Evolutionary conservation across 1,140 invertebrate species (phyloP).

Genomic region (Cryptotermes secundus): DNA sequence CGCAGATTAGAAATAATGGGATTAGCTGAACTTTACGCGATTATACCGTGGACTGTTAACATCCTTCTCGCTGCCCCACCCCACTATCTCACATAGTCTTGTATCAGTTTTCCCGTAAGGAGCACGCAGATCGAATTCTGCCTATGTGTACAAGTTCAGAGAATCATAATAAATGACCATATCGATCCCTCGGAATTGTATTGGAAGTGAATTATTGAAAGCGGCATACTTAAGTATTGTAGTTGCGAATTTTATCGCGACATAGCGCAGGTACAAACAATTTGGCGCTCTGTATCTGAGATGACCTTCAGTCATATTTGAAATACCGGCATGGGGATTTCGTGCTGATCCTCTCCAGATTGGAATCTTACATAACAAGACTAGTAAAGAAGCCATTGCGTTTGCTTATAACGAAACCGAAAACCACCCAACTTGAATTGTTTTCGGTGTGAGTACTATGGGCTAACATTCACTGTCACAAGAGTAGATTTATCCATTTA

Average conservation of each 20-base stretch:
- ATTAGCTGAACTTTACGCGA: not conserved
- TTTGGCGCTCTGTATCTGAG: not conserved
- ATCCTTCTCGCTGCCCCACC: not conserved
- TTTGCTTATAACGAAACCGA: no score
- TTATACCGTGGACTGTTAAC: not conserved
- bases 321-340: not conserved
- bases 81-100: not conserved
- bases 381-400: no score
- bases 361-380: no score
- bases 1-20: conserved; percentile 13
- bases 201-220: not conserved
- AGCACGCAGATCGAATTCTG: not conserved
- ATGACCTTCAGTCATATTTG: not conserved
- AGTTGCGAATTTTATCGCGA: not conserved
- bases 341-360: no score
- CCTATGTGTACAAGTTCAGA: not conserved
- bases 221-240: not conserved
- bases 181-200: not conserved
- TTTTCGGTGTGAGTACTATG: no score
- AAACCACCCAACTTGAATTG: no score
- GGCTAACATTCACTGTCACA: no score
- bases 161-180: not conserved
- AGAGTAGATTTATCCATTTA: no score
- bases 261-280: not conserved
- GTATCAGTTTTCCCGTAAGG: not conserved